Evolutionary conservation across 2,113 vertebrate species (phyloP).

Genomic region (Brachionichthys hirsutus): DNA sequence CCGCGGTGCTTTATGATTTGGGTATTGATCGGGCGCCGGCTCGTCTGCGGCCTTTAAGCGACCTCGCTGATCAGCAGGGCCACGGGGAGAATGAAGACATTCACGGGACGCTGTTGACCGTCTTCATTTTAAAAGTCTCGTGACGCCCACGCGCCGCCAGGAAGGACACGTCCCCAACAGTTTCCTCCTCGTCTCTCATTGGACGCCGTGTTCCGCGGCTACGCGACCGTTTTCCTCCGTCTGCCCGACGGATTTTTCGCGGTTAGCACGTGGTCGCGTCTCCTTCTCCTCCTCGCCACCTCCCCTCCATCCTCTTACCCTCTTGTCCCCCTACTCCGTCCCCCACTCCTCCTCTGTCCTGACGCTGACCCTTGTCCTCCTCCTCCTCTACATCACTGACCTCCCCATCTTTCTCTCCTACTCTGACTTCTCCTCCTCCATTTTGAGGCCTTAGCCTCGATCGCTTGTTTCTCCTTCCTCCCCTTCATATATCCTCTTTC

Average conservation of each 20-base stretch:
- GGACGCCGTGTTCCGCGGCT: background rate
- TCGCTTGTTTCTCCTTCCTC: no score
- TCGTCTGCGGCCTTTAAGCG: no score
- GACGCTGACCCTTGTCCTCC: no score
- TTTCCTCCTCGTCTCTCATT: background rate
- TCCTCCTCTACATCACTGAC: no score
- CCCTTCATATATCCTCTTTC: no score
- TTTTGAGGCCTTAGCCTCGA: no score
- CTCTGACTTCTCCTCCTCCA: no score
- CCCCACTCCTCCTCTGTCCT: no score
- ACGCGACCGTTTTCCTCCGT: background rate
- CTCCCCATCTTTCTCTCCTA: no score
- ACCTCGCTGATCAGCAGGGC: no score
- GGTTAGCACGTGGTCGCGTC: background rate
- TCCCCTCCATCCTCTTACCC: background rate
- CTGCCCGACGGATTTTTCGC: background rate
- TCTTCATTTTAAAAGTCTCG: background rate
- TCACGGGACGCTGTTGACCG: background rate
- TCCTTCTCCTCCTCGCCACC: background rate
- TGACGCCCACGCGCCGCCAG: constrained; percentile 16
- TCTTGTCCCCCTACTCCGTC: no score
- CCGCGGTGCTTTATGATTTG: background rate
- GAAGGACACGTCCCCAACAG: background rate
- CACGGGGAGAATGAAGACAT: background rate
- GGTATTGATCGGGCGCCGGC: background rate